Evolutionary conservation across 2,797 vertebrate species (phyloP), one percentile per base, ranked within the genome.

Genomic region (Lepus townsendii): DNA sequence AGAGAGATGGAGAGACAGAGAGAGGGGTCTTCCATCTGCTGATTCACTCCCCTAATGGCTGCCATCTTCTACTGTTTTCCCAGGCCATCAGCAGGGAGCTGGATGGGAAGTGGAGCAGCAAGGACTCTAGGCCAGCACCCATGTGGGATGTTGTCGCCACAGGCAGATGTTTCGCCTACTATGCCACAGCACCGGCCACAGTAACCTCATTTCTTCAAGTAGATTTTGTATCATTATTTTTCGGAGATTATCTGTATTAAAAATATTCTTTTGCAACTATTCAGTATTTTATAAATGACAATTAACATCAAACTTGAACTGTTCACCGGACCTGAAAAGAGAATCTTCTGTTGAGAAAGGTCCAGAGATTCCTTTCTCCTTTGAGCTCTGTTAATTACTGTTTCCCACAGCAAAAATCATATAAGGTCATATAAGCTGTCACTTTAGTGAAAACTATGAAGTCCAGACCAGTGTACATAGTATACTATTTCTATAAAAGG

Each of bases 231-330:
- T 65, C 14, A 54, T 42, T 71, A 35, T 57, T 68, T 30, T 82
- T 76, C 68, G 66, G 17, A 85, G 82, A 7, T 84, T 75, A 73
- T 30, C 17, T 10, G 24, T 75, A n/a, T 73, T 88, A 26, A 26
- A 24, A 42, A 60, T 11, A 78, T 62, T 54, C 11, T 82, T 91
- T 85, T 83, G 20, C 26, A 82, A 50, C 35, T 14, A 89, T 30
- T 72, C 17, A 73, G 4, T 52, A 92, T 63, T 91, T 92, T 73
- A 66, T 42, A 86, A 71, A 66, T 72, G 69, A 77, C 7, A 82
- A 57, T 47, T 77, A 82, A 75, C 50, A 69, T 71, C 80, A 88
- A 90, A 19, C 42, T 50, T 95, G 66, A 85, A 91, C 17, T 60
- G 26, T 91, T 77, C 32, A 73, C 2, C 82, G 35, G 17, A 60